Evolutionary conservation across 2,797 vertebrate species (phyloP).

Genomic region (Rallus crepitans): DNA sequence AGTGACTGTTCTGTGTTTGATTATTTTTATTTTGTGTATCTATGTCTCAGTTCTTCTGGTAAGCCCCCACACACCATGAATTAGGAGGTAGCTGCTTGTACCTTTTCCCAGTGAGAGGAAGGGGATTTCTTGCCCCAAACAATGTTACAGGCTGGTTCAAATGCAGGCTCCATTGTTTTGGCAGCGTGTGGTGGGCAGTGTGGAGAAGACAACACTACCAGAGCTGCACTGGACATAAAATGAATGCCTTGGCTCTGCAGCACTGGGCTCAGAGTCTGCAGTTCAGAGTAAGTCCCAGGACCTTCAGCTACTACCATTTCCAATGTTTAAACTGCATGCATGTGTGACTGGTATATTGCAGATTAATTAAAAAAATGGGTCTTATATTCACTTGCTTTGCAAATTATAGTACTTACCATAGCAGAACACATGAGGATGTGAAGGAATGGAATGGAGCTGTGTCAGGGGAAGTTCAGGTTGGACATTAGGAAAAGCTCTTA

Average conservation of each 20-base stretch:
- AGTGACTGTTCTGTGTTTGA: accelerated
- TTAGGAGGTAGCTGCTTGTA: background rate
- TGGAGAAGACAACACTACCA: constrained; percentile 65
- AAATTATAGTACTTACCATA: background rate
- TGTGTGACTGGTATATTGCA: background rate
- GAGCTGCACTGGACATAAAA: background rate
- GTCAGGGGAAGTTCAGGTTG: background rate
- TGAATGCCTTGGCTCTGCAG: constrained; percentile 74
- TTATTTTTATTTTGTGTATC: background rate
- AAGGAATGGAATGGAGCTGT: background rate
- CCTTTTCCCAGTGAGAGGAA: background rate
- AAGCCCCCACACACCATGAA: background rate
- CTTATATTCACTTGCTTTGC: background rate
- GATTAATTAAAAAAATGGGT: background rate
- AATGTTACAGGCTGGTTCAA: too few relatives aligned
- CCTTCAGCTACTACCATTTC: background rate
- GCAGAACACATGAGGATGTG: background rate
- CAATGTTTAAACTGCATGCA: background rate
- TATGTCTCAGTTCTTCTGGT: background rate
- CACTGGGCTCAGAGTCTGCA: constrained; percentile 77
- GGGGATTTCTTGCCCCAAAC: background rate
- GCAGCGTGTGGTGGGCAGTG: constrained; percentile 70
- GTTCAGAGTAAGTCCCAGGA: constrained; percentile 77
- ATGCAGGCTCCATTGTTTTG: background rate
- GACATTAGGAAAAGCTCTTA: background rate